phyloP scores from a whole-genome alignment of 2,113 vertebrate species.

The Laterallus jamaicensis region DNA sequence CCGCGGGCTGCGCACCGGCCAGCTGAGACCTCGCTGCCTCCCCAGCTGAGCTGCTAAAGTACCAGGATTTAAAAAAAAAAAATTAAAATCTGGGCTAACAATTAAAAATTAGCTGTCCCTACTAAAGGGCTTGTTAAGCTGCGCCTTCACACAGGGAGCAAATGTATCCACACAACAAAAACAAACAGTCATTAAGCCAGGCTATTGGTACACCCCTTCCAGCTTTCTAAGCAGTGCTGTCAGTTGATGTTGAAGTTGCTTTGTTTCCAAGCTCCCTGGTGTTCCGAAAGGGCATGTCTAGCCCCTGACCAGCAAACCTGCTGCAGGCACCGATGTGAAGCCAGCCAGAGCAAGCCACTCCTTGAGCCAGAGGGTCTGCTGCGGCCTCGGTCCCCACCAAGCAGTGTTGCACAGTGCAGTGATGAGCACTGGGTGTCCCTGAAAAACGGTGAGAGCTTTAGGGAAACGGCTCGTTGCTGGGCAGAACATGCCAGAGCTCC shows the following conservation, averaged over 20 bases:
- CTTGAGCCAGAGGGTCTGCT: fast-evolving
- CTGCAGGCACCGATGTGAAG: neutral
- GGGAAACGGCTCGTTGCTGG: neutral
- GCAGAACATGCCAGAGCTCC: neutral
- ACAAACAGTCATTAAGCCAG: neutral
- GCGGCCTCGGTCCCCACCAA: fast-evolving
- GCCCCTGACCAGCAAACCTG: neutral
- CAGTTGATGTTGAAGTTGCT: neutral
- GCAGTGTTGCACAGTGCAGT: fast-evolving
- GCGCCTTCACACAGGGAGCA: neutral
- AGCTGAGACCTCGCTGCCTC: neutral
- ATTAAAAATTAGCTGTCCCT: neutral
- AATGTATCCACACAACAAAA: conserved; percentile 19
- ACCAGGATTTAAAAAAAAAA: fast-evolving
- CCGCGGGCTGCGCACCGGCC: neutral
- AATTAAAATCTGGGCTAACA: neutral
- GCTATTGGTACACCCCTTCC: neutral
- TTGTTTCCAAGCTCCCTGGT: neutral
- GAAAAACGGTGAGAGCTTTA: neutral
- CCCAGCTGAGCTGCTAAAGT: neutral
- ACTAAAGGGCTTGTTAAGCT: neutral
- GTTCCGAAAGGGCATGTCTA: neutral
- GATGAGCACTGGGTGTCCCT: neutral
- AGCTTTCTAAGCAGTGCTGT: neutral
- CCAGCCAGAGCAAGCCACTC: neutral